Evolutionary conservation across 2,113 vertebrate species (phyloP).

Genomic region (Scolopax mira): DNA sequence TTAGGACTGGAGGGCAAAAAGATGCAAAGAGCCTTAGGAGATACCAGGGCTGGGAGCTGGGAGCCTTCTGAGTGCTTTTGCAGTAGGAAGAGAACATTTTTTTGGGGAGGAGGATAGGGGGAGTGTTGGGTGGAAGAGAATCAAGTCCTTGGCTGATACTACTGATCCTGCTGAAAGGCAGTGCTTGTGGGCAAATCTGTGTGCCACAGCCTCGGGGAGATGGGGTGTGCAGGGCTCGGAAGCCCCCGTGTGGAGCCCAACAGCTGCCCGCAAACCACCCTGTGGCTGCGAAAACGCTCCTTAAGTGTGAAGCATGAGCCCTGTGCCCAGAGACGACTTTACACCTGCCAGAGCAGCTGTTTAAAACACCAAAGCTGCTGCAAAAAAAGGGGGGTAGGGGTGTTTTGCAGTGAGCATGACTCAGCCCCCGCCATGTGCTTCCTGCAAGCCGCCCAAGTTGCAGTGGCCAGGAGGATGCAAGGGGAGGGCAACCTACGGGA

Average conservation of each 20-base stretch:
- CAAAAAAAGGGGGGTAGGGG: too few relatives aligned
- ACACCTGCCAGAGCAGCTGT: background rate
- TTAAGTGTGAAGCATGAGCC: background rate
- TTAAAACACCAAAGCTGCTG: background rate
- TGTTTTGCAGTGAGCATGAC: background rate
- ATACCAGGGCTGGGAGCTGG: background rate
- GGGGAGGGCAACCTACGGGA: background rate
- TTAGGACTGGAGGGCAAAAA: background rate
- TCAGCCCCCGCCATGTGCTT: background rate
- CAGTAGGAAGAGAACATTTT: background rate
- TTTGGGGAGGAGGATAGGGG: background rate
- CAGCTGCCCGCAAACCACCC: background rate
- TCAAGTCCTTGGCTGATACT: background rate
- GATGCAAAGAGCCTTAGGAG: background rate
- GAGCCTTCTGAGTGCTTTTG: background rate
- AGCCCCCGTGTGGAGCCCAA: background rate
- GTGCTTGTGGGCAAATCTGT: background rate
- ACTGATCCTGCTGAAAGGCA: background rate
- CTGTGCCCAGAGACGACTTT: accelerated
- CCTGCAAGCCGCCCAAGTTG: background rate
- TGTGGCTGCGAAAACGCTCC: accelerated
- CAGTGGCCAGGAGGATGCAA: background rate
- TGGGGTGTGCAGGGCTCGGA: background rate
- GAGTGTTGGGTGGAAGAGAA: too few relatives aligned
- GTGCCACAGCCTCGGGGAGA: accelerated